phyloP scores from a whole-genome alignment of 2,888 invertebrate genomes.

The Habrosyne pyritoides region DNA sequence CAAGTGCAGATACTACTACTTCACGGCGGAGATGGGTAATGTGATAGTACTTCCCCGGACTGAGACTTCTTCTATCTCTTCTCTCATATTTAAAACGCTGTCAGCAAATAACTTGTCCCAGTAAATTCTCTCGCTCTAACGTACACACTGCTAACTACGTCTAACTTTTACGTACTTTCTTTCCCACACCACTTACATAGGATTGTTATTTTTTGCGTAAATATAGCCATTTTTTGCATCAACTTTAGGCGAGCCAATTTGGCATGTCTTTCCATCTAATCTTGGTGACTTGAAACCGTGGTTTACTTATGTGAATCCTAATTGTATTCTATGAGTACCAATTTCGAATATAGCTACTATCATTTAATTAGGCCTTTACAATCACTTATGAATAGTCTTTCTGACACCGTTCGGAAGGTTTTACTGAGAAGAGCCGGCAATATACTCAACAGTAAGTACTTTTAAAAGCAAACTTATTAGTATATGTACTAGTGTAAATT shows the following conservation, averaged over 20 bases:
- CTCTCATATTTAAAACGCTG: slow-evolving; percentile 22
- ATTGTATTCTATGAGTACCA: too few species aligned
- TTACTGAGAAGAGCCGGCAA: too few species aligned
- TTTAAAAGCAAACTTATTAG: too few species aligned
- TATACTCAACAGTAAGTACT: too few species aligned
- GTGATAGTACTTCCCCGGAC: too few species aligned
- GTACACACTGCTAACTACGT: slow-evolving; percentile 54
- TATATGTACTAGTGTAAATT: too few species aligned
- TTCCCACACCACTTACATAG: slow-evolving; percentile 16
- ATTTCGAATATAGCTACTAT: too few species aligned
- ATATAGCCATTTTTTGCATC: not conserved
- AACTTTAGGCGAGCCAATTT: slow-evolving; percentile 2
- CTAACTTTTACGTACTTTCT: slow-evolving; percentile 41
- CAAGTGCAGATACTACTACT: too few species aligned
- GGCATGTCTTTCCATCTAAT: not conserved
- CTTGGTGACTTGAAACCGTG: not conserved
- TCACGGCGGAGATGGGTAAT: too few species aligned
- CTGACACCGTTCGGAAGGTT: too few species aligned
- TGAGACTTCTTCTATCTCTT: not conserved
- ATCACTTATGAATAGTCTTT: too few species aligned
- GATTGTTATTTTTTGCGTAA: slow-evolving; percentile 19
- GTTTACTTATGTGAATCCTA: not conserved
- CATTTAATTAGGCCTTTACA: too few species aligned
- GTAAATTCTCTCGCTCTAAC: slow-evolving; percentile 53
- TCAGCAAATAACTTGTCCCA: slow-evolving; percentile 33